Percentiles rank a stretch among this genome's conserved stretches.
These are phyloP conservation scores for Polia nebulosa DNA, from an alignment of 2,888 invertebrate species.

Conservation along the genomic window DNA sequence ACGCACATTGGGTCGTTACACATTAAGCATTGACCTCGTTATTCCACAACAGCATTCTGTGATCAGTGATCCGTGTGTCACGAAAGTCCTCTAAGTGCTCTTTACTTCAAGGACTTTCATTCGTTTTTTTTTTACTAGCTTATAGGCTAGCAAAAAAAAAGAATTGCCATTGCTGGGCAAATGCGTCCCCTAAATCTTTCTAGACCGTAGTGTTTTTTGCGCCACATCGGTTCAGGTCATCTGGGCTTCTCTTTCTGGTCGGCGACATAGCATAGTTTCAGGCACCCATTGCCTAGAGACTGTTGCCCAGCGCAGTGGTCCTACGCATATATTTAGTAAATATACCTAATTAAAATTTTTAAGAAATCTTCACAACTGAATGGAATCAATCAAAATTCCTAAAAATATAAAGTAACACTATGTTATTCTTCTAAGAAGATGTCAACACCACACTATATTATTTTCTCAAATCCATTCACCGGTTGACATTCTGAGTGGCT, in stretches of 20 bases:
- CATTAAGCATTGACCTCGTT: constrained; percentile 24
- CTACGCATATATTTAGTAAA: not conserved
- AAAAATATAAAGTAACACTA: constrained; percentile 5
- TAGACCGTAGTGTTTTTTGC: too few relatives aligned
- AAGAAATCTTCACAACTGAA: not conserved
- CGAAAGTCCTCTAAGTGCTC: not conserved
- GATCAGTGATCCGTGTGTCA: constrained; percentile 16
- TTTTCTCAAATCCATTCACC: constrained; percentile 49
- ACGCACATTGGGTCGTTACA: constrained; percentile 1
- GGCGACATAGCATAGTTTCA: not conserved
- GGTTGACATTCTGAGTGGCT: constrained; percentile 73
- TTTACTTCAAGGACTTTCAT: not conserved
- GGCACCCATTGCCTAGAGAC: not conserved
- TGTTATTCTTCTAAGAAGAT: constrained; percentile 42
- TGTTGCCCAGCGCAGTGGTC: not conserved
- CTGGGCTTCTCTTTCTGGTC: not conserved
- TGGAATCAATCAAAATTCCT: constrained; percentile 4
- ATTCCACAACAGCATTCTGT: constrained; percentile 7
- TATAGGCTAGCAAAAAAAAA: too few relatives aligned
- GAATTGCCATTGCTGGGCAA: not conserved
- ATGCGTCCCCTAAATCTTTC: too few relatives aligned
- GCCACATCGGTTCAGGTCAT: not conserved
- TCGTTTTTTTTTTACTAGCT: not conserved
- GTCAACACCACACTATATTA: constrained; percentile 46
- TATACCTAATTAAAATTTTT: not conserved